Base-by-base conservation (phyloP, 2,113 vertebrate species). In the Dermatemys mawii region DNA sequence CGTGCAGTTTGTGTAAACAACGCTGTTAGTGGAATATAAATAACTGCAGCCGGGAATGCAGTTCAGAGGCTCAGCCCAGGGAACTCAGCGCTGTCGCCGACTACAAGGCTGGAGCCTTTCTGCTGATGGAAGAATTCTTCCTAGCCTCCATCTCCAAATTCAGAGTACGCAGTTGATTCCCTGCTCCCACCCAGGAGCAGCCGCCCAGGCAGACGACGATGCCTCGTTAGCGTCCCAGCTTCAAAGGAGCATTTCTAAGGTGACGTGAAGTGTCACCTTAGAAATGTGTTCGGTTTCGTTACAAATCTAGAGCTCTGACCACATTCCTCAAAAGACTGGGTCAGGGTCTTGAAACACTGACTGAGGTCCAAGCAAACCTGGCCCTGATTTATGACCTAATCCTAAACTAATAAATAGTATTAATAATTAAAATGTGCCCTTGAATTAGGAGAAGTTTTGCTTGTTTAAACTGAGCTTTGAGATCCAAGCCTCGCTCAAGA, bases 1-100 rank as follows among this genome's bases (percentile, higher is more conserved):
- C 96, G 57, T 97, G 97, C 97, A 97, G 94, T 90, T 95, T 98
- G 97, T 98, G 97, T 98, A 98, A 98, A 98, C 98, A 98, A 97
- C 96, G 2, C 95, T 97, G 95, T 79, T 97, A n/a, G 14, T 89
- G 93, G 97, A 98, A 98, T 97, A 97, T 96, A 97, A 98, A 98
- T 98, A 97, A 97, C 96, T 95, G 86, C 94, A 97, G 97, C 93
- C 92, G 89, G 93, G 90, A 94, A 92, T 93, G 95, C 96, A 97
- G 96, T 91, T 97, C 4, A 3, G 81, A 86, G 88, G 78, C 81
- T 95, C 26, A 14, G 95, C 70, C 93, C 91, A 26, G 24, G 95
- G 93, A 96, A 96, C 95, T 96, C 93, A 90, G 78, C 78, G 87
- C 88, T 94, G 90, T 84, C 91, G 78, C 88, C 87, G 90, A 32